Evolutionary conservation across 2,113 vertebrate species (phyloP), one percentile per base, ranked within the genome.

Genomic region (Xenus cinereus): DNA sequence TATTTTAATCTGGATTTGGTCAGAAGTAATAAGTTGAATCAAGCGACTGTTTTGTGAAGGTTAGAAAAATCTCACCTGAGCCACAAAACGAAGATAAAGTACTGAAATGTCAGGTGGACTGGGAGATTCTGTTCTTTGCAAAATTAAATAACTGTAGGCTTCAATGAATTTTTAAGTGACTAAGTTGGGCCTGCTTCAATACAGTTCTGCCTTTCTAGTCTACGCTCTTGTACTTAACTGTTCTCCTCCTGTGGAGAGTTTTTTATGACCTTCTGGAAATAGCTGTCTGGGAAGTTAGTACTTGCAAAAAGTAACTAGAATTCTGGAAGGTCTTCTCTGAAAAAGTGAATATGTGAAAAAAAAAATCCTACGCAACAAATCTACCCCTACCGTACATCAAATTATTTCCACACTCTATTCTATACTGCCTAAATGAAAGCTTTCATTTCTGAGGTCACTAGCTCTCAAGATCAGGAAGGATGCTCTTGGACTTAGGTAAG

Each of bases 161-260:
- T 86, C 72, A 86, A 81, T 91, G 78, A 92, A 96, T 94, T 87
- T 86, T 91, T 95, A 90, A 92, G 82, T 75, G 56, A 75, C 75
- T 77, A 77, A 84, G 43, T 15, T 71, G 54, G 30, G 63, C 46
- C 37, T 54, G 1, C 59, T 80, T 93, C 54, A 80, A 5, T 23
- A 22, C 4, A 51, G n/a, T 54, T 82, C 81, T 85, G 78, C 15
- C 75, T 43, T 86, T 84, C 63, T 4, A 90, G 18, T 46, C 79
- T 75, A 66, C 26, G 59, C 46, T 80, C 43, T 39, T 74, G 24
- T 48, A 35, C 33, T 71, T 43, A 71, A 37, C 78, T 87, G 63
- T 30, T 71, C 33, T 73, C 35, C 62, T 53, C 13, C 23, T 91
- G 18, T 35, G 43, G 22, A 63, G 20, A 33, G 60, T 74, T 37